These are phyloP conservation scores for Boloria selene DNA, from an alignment of 2,888 invertebrate genomes.

Conservation along the genomic window DNA sequence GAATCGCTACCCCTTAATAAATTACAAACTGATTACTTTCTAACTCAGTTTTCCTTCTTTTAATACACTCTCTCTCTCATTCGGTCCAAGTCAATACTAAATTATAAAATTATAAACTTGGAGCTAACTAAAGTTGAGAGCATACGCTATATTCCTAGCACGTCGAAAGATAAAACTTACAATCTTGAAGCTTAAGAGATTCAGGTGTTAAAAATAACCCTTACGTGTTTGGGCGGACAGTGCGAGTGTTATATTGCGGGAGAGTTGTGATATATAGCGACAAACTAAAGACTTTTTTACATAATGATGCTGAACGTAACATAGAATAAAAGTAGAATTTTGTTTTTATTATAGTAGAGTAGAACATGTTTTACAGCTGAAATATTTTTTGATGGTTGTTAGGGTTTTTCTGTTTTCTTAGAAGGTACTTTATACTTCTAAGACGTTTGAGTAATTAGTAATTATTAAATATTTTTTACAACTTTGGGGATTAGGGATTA, in stretches of 20 bases:
- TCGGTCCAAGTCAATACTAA: background rate
- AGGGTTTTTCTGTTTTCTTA: too few species aligned
- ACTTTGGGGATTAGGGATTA: too few species aligned
- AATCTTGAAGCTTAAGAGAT: slow-evolving; percentile 44
- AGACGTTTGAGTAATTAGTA: background rate
- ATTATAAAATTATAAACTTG: slow-evolving; percentile 31
- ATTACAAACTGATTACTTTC: too few species aligned
- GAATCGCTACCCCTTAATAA: too few species aligned
- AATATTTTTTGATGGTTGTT: too few species aligned
- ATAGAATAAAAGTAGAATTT: too few species aligned
- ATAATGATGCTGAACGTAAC: background rate
- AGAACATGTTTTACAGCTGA: too few species aligned
- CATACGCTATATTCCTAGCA: slow-evolving; percentile 42
- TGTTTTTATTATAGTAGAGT: too few species aligned
- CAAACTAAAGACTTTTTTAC: slow-evolving; percentile 9
- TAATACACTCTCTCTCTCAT: background rate
- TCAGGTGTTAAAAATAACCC: slow-evolving; percentile 45
- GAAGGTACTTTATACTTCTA: too few species aligned
- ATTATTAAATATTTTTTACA: too few species aligned
- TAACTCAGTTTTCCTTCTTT: too few species aligned
- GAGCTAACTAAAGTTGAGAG: slow-evolving; percentile 33
- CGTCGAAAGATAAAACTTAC: slow-evolving; percentile 46
- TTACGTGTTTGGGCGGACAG: slow-evolving; percentile 50
- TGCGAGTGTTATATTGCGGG: slow-evolving; percentile 32
- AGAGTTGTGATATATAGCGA: slow-evolving; percentile 31